Conservation (phyloP, 2,888 invertebrate genomes). For the Euclidia mi region DNA sequence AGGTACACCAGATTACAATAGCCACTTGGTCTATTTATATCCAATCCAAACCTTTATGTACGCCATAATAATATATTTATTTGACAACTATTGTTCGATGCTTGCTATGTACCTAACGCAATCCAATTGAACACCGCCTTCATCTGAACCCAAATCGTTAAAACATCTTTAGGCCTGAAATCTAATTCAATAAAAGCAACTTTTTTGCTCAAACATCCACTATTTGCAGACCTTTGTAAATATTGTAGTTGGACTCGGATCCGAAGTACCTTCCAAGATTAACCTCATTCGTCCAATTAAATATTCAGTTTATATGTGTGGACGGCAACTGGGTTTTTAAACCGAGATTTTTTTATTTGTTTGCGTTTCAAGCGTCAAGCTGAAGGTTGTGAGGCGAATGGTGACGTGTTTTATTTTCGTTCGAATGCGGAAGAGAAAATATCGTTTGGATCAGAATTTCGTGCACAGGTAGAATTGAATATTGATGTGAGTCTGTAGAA, state of each 20-base stretch:
- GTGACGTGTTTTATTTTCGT: conserved; percentile 36
- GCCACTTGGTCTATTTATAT: no score
- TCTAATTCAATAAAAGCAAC: conserved; percentile 54
- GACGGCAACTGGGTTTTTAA: conserved; percentile 40
- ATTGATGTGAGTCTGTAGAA: neutral
- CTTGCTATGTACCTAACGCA: conserved; percentile 24
- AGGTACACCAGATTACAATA: no score
- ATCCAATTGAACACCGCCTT: conserved; percentile 34
- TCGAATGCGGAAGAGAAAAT: conserved; percentile 9
- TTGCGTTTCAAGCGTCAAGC: conserved; percentile 30
- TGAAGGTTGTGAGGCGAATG: conserved; percentile 24
- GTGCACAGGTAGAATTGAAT: conserved; percentile 1
- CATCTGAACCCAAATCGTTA: conserved; percentile 36
- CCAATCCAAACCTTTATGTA: neutral
- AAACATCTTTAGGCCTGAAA: conserved; percentile 45
- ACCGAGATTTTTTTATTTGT: conserved; percentile 25
- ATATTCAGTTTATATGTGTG: conserved; percentile 61
- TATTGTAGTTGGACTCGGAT: conserved; percentile 62
- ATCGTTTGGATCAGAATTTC: neutral
- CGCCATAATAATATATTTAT: conserved; percentile 11
- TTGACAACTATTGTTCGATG: conserved; percentile 4
- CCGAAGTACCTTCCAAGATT: conserved; percentile 66
- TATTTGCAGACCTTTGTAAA: conserved; percentile 67
- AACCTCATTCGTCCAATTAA: conserved; percentile 65
- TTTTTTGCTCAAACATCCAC: conserved; percentile 43